Evolutionary conservation across 2,113 vertebrate genomes (phyloP).

Genomic region (Planiliza haematocheilus): DNA sequence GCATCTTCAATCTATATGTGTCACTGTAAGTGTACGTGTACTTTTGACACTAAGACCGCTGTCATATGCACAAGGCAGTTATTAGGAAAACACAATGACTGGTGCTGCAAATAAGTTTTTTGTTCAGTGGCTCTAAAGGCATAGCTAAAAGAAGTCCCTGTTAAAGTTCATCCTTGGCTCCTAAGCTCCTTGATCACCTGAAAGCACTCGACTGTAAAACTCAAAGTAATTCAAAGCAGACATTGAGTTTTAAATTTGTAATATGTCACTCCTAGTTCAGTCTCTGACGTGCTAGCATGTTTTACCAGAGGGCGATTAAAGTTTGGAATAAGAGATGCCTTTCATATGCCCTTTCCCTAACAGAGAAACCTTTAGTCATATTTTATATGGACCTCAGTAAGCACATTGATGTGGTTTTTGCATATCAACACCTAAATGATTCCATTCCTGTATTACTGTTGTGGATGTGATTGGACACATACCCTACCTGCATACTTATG

Average conservation of each 20-base stretch:
- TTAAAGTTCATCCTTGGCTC: background rate
- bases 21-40: background rate
- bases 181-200: background rate
- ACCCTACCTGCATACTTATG: constrained; percentile 48
- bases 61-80: background rate
- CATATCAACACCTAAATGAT: constrained; percentile 30
- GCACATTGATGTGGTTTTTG: constrained; percentile 34
- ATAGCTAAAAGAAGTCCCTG: background rate
- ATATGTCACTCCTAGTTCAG: background rate
- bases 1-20: constrained; percentile 14
- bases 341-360: background rate
- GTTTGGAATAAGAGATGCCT: background rate
- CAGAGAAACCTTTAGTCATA: no score
- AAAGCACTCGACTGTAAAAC: background rate
- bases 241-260: background rate
- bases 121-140: background rate
- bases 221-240: background rate
- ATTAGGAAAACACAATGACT: background rate
- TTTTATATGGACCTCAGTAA: constrained; percentile 31
- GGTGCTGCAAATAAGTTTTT: background rate
- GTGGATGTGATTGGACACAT: constrained; percentile 39
- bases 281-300: background rate
- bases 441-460: constrained; percentile 4
- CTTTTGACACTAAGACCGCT: background rate
- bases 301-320: constrained; percentile 16